Percentiles rank a stretch among this genome's conserved stretches.
Evolutionary conservation across 23 tunicate species (phyloP).

Genomic region (Halocynthia roretzi): DNA sequence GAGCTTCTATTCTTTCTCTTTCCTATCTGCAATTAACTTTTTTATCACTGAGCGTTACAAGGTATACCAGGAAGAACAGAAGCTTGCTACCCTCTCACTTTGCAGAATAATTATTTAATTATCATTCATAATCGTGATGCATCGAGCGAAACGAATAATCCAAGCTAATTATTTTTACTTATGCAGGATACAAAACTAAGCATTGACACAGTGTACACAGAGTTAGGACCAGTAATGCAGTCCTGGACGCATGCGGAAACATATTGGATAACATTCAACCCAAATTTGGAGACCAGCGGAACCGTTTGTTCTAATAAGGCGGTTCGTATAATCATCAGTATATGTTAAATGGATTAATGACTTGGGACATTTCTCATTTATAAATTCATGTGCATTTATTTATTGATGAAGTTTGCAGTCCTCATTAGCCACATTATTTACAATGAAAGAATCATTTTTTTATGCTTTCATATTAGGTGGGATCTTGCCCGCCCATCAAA

Average conservation of each 20-base stretch:
- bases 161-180: neutral
- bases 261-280: conserved; percentile 46
- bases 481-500: conserved; percentile 41
- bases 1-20: too few species aligned
- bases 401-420: neutral
- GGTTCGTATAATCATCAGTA: conserved; percentile 11
- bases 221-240: conserved; percentile 32
- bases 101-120: too few species aligned
- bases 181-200: conserved; percentile 33
- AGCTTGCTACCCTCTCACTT: too few species aligned
- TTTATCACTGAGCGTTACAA: too few species aligned
- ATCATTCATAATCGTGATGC: too few species aligned
- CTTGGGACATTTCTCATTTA: too few species aligned
- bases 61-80: too few species aligned
- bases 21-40: too few species aligned
- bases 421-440: neutral
- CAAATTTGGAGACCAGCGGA: conserved; percentile 34
- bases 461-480: conserved; percentile 17
- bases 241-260: conserved; percentile 39
- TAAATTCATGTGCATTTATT: neutral
- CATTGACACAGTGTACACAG: conserved; percentile 48
- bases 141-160: too few species aligned
- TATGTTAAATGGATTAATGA: neutral
- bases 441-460: neutral
- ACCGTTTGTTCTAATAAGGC: conserved; percentile 42